Evolutionary conservation across 35 echinoderm and acorn worm species (phyloP).

Genomic region (Apostichopus californicus): DNA sequence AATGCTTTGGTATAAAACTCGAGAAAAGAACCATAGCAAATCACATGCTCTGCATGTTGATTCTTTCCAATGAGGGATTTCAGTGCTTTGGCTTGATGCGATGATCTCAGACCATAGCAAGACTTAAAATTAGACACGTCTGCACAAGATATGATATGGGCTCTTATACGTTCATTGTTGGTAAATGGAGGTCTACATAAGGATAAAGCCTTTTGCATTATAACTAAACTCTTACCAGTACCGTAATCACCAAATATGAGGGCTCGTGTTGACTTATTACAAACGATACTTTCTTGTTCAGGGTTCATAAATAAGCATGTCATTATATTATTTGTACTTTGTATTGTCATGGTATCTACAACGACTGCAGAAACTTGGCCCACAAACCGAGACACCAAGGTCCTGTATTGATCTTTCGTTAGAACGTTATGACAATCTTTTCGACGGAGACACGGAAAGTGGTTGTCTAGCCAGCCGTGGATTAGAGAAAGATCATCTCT

Average conservation of each 20-base stretch:
- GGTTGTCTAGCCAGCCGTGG: conserved; percentile 10
- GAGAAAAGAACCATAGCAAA: conserved; percentile 11
- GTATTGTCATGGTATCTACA: background rate
- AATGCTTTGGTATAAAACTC: background rate
- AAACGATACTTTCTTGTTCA: background rate
- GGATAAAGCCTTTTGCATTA: background rate
- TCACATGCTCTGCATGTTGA: background rate
- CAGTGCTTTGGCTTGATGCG: background rate
- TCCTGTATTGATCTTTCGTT: background rate
- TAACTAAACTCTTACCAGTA: background rate
- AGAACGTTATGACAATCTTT: background rate
- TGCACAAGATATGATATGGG: background rate
- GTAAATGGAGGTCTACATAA: background rate
- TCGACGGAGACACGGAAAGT: background rate
- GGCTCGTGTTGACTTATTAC: background rate
- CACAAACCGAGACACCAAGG: background rate
- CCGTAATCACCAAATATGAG: conserved; percentile 24
- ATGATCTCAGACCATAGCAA: conserved; percentile 1
- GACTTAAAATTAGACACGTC: conserved; percentile 6
- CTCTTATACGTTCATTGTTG: background rate
- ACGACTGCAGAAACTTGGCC: background rate
- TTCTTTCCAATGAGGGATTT: background rate
- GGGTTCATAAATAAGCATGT: background rate
- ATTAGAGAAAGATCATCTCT: background rate
- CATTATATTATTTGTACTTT: background rate